Evolutionary conservation across 2,888 invertebrate genomes (phyloP), one percentile per base, ranked within the genome.

Genomic region (Melitaea athalia): DNA sequence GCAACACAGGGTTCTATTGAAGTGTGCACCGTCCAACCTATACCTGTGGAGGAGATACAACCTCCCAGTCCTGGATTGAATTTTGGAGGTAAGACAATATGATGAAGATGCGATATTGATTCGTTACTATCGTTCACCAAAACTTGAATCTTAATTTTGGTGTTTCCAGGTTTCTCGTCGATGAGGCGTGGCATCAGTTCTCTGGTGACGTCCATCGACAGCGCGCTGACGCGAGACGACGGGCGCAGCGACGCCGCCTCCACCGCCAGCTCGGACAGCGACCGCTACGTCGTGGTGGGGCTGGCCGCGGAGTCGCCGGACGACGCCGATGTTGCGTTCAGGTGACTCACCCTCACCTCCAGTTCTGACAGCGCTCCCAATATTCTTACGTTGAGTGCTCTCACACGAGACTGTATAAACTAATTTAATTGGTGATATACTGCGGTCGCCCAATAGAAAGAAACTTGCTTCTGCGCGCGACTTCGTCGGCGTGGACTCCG

Each of bases 211-310:
- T 97, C 97, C 0, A 94, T 97, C 69, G 97, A 97, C 88, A 95
- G 95, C 74, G 97, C 96, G n/a, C 87, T 96, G 67, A 96, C 96
- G 73, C 94, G 95, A 0, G 94, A 94, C 65, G 97, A 97, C 80
- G 96, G 96, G 70, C 94, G 95, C 63, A 96, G 96, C 79, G 93
- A 93, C 81, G 92, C 92, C 1, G 91, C 92, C 0, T 97, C 97
- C 75, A 98, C 98, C 72, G 95, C 95, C 47, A 97, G 97, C 76
- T 97, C 97, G 0, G 98, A 98, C 88, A 97, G 97, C 73, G 97
- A 97, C 79, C 96, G 96, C 76, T 97, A 95, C 82, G 95, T 97
- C n/a, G 94, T 96, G 59, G 94, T 97, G 0, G 94, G 94, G n/a
- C 92, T 96, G 75, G 95, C 94, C 49, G 94, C 94, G 66, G 91